Evolutionary conservation across 2,888 invertebrate species (phyloP), one percentile per base, ranked within the genome.

Genomic region (Hydrotaea cyrtoneurina): DNA sequence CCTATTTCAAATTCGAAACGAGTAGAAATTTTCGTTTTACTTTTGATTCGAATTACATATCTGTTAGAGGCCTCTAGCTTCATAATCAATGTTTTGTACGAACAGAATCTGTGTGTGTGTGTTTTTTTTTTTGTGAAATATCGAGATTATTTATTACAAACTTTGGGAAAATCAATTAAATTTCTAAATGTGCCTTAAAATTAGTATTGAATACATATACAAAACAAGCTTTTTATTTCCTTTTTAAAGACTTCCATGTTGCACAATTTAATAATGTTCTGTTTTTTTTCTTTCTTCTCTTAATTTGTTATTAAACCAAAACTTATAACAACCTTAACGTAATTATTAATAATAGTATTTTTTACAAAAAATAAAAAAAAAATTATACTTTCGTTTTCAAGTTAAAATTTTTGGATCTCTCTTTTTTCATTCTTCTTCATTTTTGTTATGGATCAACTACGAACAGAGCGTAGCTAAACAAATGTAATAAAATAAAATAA

Each of bases 131-230:
- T 39, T 69, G 43, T 69, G 69, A 43, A 69, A 46, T 69, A 69
- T 69, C 69, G 69, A 69, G 69, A 69, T 69, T 69, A 69, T 69
- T 69, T 69, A 69, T 69, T 69, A 69, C 69, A 69, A 69, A 69
- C 69, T 69, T 69, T 69, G 69, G 69, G 69, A 69, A 62, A 69
- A 69, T 69, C 69, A 17, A 69, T 69, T 69, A 69, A 69, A 46
- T 69, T 69, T 69, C 69, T 69, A 69, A 15, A 43, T 43, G 21
- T 69, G 69, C 2, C 69, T 69, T 69, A 69, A 66, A 66, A 23
- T 43, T 46, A 69, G 46, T 69, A 69, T 46, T 69, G 66, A 69
- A 69, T 69, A 69, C 69, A 69, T 69, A 46, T 69, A 69, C 43
- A 69, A 69, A 69, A 43, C 69, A 69, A 69, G 19, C 31, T 31